Percentiles rank a stretch among this genome's conserved stretches.
Conservation (phyloP, 2,113 vertebrate species). For the Tapirus terrestris region DNA sequence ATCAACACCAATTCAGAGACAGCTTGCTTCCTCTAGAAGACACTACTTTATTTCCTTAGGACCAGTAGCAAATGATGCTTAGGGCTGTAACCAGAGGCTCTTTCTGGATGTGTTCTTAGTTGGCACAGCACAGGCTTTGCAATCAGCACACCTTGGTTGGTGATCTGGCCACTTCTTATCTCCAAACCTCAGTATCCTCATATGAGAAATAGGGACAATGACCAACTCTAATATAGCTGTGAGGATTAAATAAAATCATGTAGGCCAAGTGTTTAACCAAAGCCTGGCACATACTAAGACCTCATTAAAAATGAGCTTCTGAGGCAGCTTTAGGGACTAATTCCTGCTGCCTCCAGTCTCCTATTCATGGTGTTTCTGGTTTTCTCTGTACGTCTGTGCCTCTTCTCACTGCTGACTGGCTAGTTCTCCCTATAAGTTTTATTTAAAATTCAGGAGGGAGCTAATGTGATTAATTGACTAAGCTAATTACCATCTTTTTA, state of each 20-base stretch:
- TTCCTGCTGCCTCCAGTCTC: background rate
- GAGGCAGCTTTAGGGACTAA: background rate
- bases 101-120: background rate
- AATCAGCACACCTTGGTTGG: background rate
- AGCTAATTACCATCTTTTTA: background rate
- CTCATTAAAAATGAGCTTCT: background rate
- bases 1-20: slow-evolving; percentile 3
- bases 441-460: background rate
- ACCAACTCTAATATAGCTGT: background rate
- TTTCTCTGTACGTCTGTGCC: background rate
- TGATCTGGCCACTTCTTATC: background rate
- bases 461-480: background rate
- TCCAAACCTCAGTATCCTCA: background rate
- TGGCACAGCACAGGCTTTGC: background rate
- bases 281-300: background rate
- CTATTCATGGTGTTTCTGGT: background rate
- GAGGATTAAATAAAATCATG: background rate
- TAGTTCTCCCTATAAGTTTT: background rate
- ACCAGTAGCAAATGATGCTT: background rate
- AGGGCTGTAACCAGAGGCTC: background rate
- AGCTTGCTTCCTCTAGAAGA: slow-evolving; percentile 30
- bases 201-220: background rate
- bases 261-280: background rate
- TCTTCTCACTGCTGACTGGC: background rate
- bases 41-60: background rate